Base-by-base conservation (phyloP, 1,140 invertebrate species). In the Plutomurus gul region DNA sequence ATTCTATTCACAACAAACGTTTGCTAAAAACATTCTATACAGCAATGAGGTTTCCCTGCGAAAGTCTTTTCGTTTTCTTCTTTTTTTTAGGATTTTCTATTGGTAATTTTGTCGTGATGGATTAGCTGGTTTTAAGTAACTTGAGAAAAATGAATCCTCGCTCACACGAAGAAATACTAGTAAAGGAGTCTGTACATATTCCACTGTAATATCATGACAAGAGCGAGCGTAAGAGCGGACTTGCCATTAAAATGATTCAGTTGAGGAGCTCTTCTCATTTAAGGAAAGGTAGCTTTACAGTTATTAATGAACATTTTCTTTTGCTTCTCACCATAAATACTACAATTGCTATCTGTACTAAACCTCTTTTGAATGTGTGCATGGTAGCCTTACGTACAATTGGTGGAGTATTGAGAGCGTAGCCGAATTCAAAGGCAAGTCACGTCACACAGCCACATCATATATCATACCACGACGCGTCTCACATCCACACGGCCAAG, bases 271-370 rank as follows among this genome's bases (percentile, higher is more conserved):
- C 56, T 27, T 65, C 36, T 65, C 25, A 65, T 36, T 36, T 65
- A 65, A 36, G 56, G 56, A 65, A 65, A 65, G 56, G 27, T 65
- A 65, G 25, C 25, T 65, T 65, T 65, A 65, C 56, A 65, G 56
- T 65, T 65, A 56, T 25, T 27, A 56, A 27, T 56, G 56, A 65
- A 65, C 56, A 65, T 65, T 65, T 65, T 30, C 56, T 65, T 65
- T 65, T 33, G 56, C 27, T 65, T 33, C 30, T 47, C 16, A 47
- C 20, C 20, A 47, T 47, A 16, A 46, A n/a, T 43, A 18, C 20
- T 51, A n/a, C n/a, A n/a, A n/a, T n/a, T 51, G 20, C 47, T 22
- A 51, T 7, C n/a, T 51, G 2, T 22, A 51, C n/a, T n/a, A n/a
- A n/a, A n/a, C n/a, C n/a, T 22, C 47, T 5, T 51, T 25, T 51